These are phyloP conservation scores for Onychomys torridus DNA, from an alignment of 2,797 vertebrate genomes.

Conservation along the genomic window DNA sequence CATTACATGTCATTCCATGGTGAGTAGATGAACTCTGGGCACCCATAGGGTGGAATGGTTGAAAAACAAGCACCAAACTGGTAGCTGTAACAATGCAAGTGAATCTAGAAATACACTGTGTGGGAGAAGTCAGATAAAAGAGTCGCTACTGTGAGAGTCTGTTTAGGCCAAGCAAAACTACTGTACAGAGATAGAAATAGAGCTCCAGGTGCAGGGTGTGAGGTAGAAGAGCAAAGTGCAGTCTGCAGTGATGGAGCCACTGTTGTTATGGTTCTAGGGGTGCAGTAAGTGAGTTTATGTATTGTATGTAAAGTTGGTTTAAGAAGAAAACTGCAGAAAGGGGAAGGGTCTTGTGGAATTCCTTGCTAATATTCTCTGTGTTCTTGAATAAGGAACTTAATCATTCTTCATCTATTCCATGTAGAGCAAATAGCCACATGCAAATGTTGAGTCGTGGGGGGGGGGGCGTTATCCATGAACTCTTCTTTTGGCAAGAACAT, in stretches of 20 bases:
- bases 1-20: background rate
- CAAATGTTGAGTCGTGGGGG: background rate
- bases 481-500: conserved; percentile 20
- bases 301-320: conserved; percentile 25
- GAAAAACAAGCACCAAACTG: background rate
- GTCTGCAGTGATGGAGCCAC: background rate
- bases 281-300: background rate
- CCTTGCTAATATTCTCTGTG: background rate
- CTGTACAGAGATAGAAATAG: background rate
- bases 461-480: background rate
- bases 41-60: background rate
- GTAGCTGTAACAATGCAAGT: background rate
- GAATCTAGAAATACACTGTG: conserved; percentile 22
- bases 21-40: conserved; percentile 1
- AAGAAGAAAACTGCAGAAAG: conserved; percentile 4
- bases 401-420: conserved; percentile 20
- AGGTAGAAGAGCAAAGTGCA: background rate
- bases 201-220: background rate
- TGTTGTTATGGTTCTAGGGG: background rate
- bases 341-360: background rate
- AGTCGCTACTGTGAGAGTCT: background rate
- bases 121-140: background rate
- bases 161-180: conserved; percentile 15
- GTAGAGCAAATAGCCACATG: conserved; percentile 3
- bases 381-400: conserved; percentile 32